Base-by-base conservation (phyloP, 2,797 vertebrate species). In the Telmatherina bonti region DNA sequence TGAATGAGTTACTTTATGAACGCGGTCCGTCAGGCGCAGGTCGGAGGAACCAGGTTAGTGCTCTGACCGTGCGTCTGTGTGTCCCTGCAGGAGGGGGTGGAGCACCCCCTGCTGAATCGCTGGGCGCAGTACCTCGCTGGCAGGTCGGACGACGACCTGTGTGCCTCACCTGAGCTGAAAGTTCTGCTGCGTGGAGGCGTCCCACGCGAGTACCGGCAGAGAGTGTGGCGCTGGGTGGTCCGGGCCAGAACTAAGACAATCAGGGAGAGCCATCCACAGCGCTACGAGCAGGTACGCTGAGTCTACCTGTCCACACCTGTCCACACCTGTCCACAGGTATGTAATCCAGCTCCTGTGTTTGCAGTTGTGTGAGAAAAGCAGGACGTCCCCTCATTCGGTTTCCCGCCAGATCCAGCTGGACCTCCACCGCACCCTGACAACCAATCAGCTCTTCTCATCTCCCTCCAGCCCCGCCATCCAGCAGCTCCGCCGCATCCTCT, bases 391-490 rank as follows among this genome's bases (percentile, higher is more conserved):
- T 54, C 95, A 96, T 51, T 93, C 95, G 0, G 96, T 95, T 2
- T 94, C 93, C 84, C 93, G 95, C n/a, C 98, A 99, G 92, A 98
- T 99, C 11, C 96, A 98, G 64, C 92, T 99, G 5, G 97, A 99
- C 93, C 94, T 99, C 33, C 95, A 96, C 75, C 95, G 97, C 27
- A 99, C 98, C 0, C 94, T 99, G 67, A 97, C 95, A 47, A 95
- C 91, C 91, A 99, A 99, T 87, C 94, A 94, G 72, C 85, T 93
- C 88, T 99, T 99, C 84, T 95, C 88, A 41, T 96, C 95, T 0
- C 96, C 96, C 0, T 93, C 95, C 5, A 97, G 96, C 78, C 92
- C 91, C 24, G 78, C 95, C 83, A 92, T 96, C 1, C 94, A 95
- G 81, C 95, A 94, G 90, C 97, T 99, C 8, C 94, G 94, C 4